phyloP scores from a whole-genome alignment of 2,888 invertebrate genomes.

The Lissonota sp. region DNA sequence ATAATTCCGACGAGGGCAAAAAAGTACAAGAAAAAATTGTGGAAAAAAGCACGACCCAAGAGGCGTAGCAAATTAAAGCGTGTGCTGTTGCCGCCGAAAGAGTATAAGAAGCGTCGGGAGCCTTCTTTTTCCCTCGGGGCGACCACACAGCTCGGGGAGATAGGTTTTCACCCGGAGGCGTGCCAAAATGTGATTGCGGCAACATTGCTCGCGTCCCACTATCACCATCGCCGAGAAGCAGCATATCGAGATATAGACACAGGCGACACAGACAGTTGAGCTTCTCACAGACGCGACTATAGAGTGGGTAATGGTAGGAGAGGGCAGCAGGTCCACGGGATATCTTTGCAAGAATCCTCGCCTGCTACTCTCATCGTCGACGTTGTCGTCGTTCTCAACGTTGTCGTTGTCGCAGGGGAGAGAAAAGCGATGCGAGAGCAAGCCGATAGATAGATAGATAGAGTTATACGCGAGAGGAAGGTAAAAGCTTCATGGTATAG shows the following conservation, averaged over 20 bases:
- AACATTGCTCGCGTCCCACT: conserved; percentile 74
- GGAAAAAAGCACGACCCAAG: conserved; percentile 49
- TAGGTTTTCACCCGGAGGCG: conserved; percentile 71
- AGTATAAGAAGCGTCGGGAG: conserved; percentile 18
- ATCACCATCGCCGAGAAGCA: conserved; percentile 75
- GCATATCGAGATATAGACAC: conserved; percentile 7
- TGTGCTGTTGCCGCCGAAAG: conserved; percentile 59
- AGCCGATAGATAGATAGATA: conserved; percentile 54
- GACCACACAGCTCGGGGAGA: conserved; percentile 18
- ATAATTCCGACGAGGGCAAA: conserved; percentile 18
- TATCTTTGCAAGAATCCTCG: conserved; percentile 76
- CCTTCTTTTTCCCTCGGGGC: conserved; percentile 22
- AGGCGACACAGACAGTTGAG: conserved; percentile 6
- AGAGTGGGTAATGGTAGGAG: conserved; percentile 38
- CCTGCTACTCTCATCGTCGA: conserved; percentile 65
- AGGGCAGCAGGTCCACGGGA: conserved; percentile 72
- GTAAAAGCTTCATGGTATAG: conserved; percentile 69
- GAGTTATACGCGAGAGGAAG: conserved; percentile 61
- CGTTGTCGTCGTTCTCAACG: conserved; percentile 50
- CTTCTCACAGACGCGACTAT: conserved; percentile 1
- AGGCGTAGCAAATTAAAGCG: conserved; percentile 60
- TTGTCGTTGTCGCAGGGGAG: conserved; percentile 52
- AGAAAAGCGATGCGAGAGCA: conserved; percentile 49
- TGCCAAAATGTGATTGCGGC: conserved; percentile 82
- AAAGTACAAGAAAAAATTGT: conserved; percentile 36